These are phyloP conservation scores for Rhynchophorus ferrugineus DNA, from an alignment of 1,140 invertebrate species.

Conservation along the genomic window DNA sequence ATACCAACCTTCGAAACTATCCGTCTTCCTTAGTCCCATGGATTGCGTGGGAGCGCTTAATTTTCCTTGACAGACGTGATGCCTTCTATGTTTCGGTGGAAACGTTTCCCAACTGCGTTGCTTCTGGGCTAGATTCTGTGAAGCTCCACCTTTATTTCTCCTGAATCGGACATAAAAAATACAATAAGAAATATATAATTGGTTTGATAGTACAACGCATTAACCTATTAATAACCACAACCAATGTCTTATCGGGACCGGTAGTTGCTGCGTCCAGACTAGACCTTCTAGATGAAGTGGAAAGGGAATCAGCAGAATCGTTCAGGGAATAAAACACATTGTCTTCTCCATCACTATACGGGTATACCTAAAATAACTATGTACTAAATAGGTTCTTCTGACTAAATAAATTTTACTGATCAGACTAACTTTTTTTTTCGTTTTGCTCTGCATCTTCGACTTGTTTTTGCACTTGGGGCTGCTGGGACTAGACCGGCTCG, in stretches of 20 bases:
- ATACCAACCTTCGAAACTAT: conserved; percentile 35
- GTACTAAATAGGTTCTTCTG: not conserved
- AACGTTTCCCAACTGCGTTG: conserved; percentile 61
- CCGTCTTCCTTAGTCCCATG: conserved; percentile 26
- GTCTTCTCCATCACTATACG: conserved; percentile 55
- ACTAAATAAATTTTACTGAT: conserved; percentile 2
- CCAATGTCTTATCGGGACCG: conserved; percentile 37
- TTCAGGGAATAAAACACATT: conserved; percentile 46
- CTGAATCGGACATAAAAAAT: too few species aligned
- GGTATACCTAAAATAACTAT: conserved; percentile 43
- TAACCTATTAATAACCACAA: conserved; percentile 39
- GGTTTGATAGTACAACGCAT: too few species aligned
- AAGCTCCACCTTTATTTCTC: conserved; percentile 18
- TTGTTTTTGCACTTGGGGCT: conserved; percentile 40
- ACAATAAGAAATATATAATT: not conserved
- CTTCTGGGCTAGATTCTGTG: conserved; percentile 48
- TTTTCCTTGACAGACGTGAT: conserved; percentile 35
- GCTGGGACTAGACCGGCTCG: conserved; percentile 33
- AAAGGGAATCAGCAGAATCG: conserved; percentile 38
- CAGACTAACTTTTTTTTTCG: conserved; percentile 28
- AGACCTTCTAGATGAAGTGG: conserved; percentile 41
- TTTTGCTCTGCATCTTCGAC: conserved; percentile 27
- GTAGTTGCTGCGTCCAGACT: conserved; percentile 37
- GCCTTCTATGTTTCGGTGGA: conserved; percentile 45
- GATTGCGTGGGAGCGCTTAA: conserved; percentile 29